Percentiles rank a stretch among this genome's conserved stretches.
phyloP scores from a whole-genome alignment of 2,113 vertebrate species.

The Vidua chalybeata region DNA sequence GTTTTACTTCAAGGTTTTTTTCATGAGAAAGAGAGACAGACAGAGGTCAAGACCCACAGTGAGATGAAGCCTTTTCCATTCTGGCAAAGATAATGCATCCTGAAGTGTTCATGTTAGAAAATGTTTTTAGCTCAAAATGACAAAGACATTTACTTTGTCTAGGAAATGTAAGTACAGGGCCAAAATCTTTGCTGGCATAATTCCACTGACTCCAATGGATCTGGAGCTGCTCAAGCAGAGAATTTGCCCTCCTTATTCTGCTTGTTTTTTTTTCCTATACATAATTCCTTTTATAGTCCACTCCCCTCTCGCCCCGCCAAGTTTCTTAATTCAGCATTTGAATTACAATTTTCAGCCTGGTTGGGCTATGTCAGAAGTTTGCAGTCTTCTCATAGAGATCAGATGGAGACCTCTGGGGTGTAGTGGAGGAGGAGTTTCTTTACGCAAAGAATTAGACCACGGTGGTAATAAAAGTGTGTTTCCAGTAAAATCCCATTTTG shows the following conservation, averaged over 20 bases:
- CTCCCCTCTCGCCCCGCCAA: rapidly evolving
- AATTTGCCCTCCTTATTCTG: background rate
- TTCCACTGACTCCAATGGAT: background rate
- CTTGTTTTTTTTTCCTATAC: background rate
- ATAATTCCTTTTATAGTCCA: background rate
- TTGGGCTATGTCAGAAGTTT: background rate
- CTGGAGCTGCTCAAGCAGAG: background rate
- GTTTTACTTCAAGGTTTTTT: background rate
- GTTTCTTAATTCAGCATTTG: background rate
- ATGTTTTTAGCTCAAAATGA: conserved; percentile 13
- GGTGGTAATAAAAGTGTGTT: conserved; percentile 21
- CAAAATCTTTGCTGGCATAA: background rate
- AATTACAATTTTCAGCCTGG: conserved; percentile 1
- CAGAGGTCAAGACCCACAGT: conserved; percentile 50
- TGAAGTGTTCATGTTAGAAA: background rate
- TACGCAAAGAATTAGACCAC: background rate
- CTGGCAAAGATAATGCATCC: conserved; percentile 15
- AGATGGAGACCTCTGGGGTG: background rate
- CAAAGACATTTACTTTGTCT: conserved; percentile 20
- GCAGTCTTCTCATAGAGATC: background rate
- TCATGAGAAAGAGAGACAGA: background rate
- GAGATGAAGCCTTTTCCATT: conserved; percentile 48
- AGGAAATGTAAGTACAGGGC: background rate
- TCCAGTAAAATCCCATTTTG: background rate
- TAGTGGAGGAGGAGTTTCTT: background rate